Percentiles rank a stretch among this genome's conserved stretches.
Conservation (phyloP, 2,888 invertebrate genomes). For the Baccha elongata region DNA sequence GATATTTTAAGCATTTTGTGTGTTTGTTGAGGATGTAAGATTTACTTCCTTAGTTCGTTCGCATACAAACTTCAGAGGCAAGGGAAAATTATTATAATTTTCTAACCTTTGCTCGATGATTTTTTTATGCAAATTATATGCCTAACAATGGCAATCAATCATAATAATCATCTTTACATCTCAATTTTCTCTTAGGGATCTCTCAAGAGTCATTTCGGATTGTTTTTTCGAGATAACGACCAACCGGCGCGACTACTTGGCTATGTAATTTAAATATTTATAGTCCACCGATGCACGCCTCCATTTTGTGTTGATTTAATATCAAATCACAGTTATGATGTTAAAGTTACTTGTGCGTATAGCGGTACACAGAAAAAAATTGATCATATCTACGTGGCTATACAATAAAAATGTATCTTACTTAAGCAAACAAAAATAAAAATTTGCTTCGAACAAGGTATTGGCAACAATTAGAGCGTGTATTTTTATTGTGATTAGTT, state of each 20-base stretch:
- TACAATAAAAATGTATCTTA: not conserved
- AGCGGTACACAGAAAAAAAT: not conserved
- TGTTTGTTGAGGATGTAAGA: not conserved
- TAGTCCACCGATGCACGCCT: conserved; percentile 5
- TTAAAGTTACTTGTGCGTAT: not conserved
- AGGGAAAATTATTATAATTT: not conserved
- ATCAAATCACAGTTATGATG: conserved; percentile 17
- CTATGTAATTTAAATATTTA: conserved; percentile 23
- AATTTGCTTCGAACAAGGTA: conserved; percentile 10
- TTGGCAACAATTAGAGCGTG: conserved; percentile 31
- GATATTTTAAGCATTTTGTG: not conserved
- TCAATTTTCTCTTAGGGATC: conserved; percentile 9
- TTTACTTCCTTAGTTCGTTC: too few relatives aligned
- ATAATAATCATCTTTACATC: conserved; percentile 15
- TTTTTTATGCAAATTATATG: conserved; percentile 3
- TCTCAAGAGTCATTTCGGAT: not conserved
- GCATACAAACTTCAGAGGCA: not conserved
- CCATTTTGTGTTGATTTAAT: conserved; percentile 2
- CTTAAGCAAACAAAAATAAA: conserved; percentile 11
- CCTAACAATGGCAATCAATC: conserved; percentile 28
- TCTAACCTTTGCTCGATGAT: conserved; percentile 1
- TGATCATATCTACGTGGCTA: too few relatives aligned
- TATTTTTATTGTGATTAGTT: not conserved
- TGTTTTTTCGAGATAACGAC: not conserved
- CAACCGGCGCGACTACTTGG: not conserved